Conservation (phyloP, 30 jellyfish, hydroid and myxozoan genomes). For the Turritopsis rubra region DNA sequence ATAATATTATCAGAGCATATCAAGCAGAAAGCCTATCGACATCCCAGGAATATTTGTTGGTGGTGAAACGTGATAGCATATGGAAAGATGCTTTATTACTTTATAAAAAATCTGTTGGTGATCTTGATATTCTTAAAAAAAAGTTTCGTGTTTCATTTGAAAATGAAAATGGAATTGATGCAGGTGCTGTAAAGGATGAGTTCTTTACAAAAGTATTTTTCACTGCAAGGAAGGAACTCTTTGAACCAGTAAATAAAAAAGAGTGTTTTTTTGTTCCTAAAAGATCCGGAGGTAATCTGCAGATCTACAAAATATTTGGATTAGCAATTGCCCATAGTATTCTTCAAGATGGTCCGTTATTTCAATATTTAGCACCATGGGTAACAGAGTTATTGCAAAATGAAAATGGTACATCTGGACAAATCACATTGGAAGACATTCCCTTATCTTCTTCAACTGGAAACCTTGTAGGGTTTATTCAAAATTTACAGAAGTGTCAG, state of each 20-base stretch:
- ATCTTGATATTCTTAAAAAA: not conserved
- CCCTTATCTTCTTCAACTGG: constrained; percentile 35
- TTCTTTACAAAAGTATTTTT: constrained; percentile 5
- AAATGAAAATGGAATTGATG: constrained; percentile 15
- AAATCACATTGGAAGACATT: constrained; percentile 15
- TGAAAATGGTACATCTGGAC: constrained; percentile 21
- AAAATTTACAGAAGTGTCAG: constrained; percentile 17
- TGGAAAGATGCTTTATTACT: not conserved
- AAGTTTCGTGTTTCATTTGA: not conserved
- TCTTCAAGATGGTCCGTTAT: constrained; percentile 45
- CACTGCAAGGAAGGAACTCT: not conserved
- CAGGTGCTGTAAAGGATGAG: constrained; percentile 14
- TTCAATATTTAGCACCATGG: constrained; percentile 26
- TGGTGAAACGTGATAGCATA: not conserved
- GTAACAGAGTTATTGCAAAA: not conserved
- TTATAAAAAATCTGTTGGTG: constrained; percentile 6
- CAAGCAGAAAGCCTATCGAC: not conserved
- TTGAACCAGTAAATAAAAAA: constrained; percentile 5
- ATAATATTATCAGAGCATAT: not conserved
- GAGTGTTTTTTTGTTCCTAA: constrained; percentile 33
- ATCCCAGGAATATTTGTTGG: not conserved
- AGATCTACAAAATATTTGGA: constrained; percentile 40
- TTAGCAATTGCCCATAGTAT: constrained; percentile 43
- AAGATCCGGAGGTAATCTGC: constrained; percentile 53
- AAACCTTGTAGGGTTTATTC: constrained; percentile 18